Evolutionary conservation across 2,888 invertebrate genomes (phyloP).

Genomic region (Spicauda simplicius): DNA sequence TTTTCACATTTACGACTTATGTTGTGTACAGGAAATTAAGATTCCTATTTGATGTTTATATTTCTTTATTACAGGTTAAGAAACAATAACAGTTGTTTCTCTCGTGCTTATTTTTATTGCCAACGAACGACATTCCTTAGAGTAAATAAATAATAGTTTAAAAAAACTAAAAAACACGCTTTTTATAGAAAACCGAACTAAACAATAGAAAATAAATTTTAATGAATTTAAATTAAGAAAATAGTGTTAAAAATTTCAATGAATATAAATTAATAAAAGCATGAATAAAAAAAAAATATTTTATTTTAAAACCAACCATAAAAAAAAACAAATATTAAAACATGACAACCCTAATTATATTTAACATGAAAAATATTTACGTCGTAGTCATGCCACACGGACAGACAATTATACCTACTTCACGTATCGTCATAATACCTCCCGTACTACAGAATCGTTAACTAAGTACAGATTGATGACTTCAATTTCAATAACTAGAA

Average conservation of each 20-base stretch:
- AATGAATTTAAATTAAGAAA: too few relatives aligned
- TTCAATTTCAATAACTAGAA: slow-evolving; percentile 17
- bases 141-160: neutral
- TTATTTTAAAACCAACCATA: too few relatives aligned
- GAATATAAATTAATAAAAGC: too few relatives aligned
- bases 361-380: neutral
- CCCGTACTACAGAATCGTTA: neutral
- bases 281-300: too few relatives aligned
- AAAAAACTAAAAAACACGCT: too few relatives aligned
- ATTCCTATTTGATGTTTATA: neutral
- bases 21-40: neutral
- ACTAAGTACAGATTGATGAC: slow-evolving; percentile 14
- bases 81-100: neutral
- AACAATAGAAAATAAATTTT: too few relatives aligned
- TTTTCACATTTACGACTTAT: too few relatives aligned
- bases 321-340: too few relatives aligned
- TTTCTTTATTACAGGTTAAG: neutral
- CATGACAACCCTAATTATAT: neutral
- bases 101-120: neutral
- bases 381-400: neutral
- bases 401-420: neutral
- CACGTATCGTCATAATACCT: slow-evolving; percentile 4
- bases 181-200: too few relatives aligned
- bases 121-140: neutral
- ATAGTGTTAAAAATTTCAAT: too few relatives aligned